Evolutionary conservation across 2,797 vertebrate species (phyloP).

Genomic region (Tadarida brasiliensis): DNA sequence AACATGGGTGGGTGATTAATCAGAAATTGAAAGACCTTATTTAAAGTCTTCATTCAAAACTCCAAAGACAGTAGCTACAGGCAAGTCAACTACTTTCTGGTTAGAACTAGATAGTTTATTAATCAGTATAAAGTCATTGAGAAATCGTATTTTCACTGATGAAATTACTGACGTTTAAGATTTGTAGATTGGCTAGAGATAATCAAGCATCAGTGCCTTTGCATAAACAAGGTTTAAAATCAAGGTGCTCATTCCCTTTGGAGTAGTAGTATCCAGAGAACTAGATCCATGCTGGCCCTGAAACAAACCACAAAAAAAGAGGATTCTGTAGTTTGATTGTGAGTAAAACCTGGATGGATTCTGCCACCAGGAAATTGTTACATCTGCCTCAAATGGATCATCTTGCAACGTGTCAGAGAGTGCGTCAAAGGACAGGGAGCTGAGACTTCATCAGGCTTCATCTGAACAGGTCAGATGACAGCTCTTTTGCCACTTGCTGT

Average conservation of each 20-base stretch:
- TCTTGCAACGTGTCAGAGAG: neutral
- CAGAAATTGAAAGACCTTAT: neutral
- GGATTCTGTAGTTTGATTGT: neutral
- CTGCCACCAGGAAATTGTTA: neutral
- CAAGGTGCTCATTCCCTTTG: neutral
- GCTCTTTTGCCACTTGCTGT: neutral
- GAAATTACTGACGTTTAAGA: neutral
- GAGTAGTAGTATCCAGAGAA: neutral
- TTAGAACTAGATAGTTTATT: neutral
- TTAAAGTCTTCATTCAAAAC: neutral
- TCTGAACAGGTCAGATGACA: neutral
- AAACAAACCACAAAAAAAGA: neutral
- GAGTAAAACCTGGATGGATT: neutral
- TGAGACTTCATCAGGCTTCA: neutral
- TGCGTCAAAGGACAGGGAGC: neutral
- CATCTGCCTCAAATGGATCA: neutral
- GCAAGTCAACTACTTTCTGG: neutral
- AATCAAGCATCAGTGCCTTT: neutral
- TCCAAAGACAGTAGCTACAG: neutral
- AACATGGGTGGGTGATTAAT: neutral
- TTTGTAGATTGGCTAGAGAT: neutral
- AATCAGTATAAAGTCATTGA: neutral
- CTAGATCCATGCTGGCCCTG: neutral
- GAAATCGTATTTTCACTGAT: conserved; percentile 6
- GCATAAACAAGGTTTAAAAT: conserved; percentile 14